Conservation (phyloP, 2,888 invertebrate genomes). For the Electrophaes corylata region DNA sequence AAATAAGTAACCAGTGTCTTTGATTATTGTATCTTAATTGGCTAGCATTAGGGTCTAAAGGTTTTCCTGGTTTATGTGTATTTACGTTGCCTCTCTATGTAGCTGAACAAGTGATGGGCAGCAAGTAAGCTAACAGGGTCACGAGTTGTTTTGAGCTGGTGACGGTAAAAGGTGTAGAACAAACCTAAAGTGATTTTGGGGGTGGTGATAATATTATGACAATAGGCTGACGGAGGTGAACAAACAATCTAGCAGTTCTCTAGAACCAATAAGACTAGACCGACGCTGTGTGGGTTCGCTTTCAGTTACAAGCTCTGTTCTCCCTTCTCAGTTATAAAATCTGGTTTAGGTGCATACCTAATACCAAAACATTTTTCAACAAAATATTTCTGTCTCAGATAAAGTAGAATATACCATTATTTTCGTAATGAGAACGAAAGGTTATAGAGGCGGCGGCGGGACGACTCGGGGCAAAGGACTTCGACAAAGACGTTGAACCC, state of each 20-base stretch:
- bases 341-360: background rate
- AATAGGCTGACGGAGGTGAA: background rate
- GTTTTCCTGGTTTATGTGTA: no score
- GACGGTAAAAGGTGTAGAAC: no score
- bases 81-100: no score
- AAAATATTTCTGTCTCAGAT: background rate
- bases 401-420: slow-evolving; percentile 9
- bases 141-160: no score
- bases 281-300: background rate
- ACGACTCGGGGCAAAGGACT: slow-evolving; percentile 21
- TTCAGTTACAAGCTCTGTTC: background rate
- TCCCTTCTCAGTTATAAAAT: background rate
- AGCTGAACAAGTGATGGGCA: no score
- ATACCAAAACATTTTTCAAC: background rate
- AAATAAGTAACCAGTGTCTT: no score
- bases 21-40: no score
- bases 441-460: slow-evolving; percentile 10
- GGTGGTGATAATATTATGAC: no score
- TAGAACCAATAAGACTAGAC: background rate
- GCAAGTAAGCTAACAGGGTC: no score
- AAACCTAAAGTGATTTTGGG: no score
- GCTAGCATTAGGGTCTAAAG: no score
- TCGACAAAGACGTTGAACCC: slow-evolving; percentile 25
- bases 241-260: background rate
- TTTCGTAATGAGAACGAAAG: slow-evolving; percentile 13